Evolutionary conservation across 53 echinoderm and acorn worm genomes (phyloP).

Genomic region (Patiria pectinifera): DNA sequence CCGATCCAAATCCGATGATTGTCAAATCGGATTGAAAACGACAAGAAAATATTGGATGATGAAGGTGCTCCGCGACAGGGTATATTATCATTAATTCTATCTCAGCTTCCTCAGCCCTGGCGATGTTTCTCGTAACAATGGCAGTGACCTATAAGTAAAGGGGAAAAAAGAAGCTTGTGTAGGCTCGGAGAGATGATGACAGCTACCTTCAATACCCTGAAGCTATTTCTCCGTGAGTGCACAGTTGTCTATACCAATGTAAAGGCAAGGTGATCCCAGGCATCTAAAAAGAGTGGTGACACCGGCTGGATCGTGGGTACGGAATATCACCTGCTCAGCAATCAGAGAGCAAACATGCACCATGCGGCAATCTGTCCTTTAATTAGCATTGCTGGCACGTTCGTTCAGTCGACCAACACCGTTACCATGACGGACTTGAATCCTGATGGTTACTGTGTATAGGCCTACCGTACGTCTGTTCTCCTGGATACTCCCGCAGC

Average conservation of each 20-base stretch:
- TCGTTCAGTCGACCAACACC: neutral
- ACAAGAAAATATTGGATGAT: conserved; percentile 40
- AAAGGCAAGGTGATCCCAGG: conserved; percentile 1
- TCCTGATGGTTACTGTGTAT: neutral
- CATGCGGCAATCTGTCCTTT: neutral
- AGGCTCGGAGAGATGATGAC: neutral
- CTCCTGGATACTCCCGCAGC: neutral
- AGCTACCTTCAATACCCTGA: neutral
- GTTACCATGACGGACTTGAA: neutral
- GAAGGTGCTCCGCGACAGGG: neutral
- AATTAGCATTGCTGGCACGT: conserved; percentile 19
- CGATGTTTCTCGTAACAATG: neutral
- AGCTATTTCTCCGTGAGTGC: neutral
- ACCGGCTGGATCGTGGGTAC: neutral
- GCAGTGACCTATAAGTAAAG: neutral
- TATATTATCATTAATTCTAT: neutral
- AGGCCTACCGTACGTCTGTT: neutral
- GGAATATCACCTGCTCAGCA: neutral
- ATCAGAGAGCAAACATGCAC: conserved; percentile 12
- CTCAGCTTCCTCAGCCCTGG: neutral
- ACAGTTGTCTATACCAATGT: neutral
- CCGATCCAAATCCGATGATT: conserved; percentile 14
- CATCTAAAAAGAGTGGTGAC: neutral
- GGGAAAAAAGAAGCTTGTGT: conserved; percentile 5
- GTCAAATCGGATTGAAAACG: conserved; percentile 36